Conservation (phyloP, 2,797 vertebrate species). For the Pangasius macronema region DNA sequence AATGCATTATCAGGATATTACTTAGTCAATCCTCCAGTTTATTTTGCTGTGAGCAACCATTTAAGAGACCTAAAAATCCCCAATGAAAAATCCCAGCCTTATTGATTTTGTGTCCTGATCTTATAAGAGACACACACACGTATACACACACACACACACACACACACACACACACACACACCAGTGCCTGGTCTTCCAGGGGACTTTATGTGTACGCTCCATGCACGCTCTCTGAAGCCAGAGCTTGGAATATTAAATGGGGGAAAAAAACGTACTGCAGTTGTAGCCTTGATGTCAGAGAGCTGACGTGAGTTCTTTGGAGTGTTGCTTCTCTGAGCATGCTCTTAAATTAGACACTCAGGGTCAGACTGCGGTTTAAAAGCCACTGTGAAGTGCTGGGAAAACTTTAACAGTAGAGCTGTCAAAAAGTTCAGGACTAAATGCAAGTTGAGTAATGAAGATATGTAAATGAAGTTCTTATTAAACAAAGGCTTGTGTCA, state of each 20-base stretch:
- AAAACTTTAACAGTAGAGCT: neutral
- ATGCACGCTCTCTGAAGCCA: neutral
- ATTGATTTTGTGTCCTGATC: slow-evolving; percentile 56
- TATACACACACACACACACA: slow-evolving; percentile 15
- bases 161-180: slow-evolving; percentile 18
- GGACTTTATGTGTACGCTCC: slow-evolving; percentile 37
- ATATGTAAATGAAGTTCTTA: neutral
- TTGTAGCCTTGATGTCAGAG: slow-evolving; percentile 46
- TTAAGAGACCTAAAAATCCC: slow-evolving; percentile 30
- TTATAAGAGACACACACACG: slow-evolving; percentile 27
- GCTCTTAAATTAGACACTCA: neutral
- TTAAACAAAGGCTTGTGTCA: neutral
- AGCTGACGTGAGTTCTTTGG: slow-evolving; percentile 23
- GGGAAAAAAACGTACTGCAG: slow-evolving; percentile 7
- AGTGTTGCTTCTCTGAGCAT: neutral
- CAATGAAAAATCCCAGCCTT: slow-evolving; percentile 38
- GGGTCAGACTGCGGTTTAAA: neutral
- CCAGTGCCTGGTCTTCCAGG: slow-evolving; percentile 41
- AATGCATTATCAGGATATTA: neutral
- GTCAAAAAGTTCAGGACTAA: neutral
- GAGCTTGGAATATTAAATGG: slow-evolving; percentile 8
- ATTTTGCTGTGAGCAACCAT: slow-evolving; percentile 34
- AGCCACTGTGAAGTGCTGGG: neutral
- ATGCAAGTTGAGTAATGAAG: neutral
- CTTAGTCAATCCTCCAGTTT: neutral